Conservation (phyloP, 2,888 invertebrate genomes). For the Limnephilus rhombicus region DNA sequence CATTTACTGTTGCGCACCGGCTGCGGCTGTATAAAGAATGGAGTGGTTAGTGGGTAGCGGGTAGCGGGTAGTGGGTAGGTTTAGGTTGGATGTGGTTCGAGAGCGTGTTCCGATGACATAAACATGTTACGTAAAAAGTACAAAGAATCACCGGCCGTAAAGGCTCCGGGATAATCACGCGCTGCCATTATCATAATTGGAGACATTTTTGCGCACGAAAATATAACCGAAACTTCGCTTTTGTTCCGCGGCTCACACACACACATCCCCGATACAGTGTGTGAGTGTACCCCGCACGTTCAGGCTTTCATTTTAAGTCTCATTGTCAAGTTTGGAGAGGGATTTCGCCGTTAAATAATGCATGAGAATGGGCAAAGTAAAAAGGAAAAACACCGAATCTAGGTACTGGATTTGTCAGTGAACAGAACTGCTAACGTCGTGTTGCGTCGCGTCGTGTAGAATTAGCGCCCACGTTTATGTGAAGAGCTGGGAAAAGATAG, state of each 20-base stretch:
- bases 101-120: constrained; percentile 54
- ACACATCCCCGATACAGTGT: background rate
- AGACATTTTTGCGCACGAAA: constrained; percentile 58
- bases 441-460: background rate
- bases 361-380: constrained; percentile 20
- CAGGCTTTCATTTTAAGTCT: constrained; percentile 18
- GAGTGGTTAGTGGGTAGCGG: background rate
- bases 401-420: constrained; percentile 15
- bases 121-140: constrained; percentile 52
- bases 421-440: background rate
- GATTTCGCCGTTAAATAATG: constrained; percentile 37
- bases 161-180: constrained; percentile 50
- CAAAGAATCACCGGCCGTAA: constrained; percentile 44
- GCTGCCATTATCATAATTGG: constrained; percentile 55
- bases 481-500: background rate
- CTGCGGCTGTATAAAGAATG: background rate
- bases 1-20: background rate
- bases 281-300: background rate
- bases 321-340: constrained; percentile 25
- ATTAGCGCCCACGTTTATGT: background rate
- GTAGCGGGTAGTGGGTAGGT: background rate
- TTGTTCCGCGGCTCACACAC: constrained; percentile 23
- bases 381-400: constrained; percentile 6
- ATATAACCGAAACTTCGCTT: background rate
- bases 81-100: background rate